Percentiles rank a stretch among this genome's conserved stretches.
Conservation (phyloP, 2,888 invertebrate species). For the Scaptomyza cyrtandrae region DNA sequence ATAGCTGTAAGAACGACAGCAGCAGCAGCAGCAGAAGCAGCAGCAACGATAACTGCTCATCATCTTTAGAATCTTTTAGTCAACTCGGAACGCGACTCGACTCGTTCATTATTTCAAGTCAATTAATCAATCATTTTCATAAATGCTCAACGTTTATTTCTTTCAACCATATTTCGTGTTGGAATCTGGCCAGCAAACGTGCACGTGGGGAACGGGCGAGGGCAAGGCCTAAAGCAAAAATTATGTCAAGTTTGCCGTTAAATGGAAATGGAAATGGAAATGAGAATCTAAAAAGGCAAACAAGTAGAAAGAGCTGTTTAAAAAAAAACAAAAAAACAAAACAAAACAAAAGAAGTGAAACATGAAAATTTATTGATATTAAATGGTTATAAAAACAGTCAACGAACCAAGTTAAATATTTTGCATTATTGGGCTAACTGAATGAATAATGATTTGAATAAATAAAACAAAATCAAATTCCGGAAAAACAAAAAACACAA, state of each 20-base stretch:
- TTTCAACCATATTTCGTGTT: constrained; percentile 21
- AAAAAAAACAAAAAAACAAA: neutral
- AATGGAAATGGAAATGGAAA: constrained; percentile 47
- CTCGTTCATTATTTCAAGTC: constrained; percentile 60
- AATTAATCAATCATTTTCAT: constrained; percentile 78
- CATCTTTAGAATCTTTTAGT: constrained; percentile 15
- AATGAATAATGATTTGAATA: constrained; percentile 43
- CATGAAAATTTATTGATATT: constrained; percentile 27
- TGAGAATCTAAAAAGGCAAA: constrained; percentile 9
- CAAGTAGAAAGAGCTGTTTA: constrained; percentile 11
- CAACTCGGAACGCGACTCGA: neutral
- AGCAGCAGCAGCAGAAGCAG: constrained; percentile 1
- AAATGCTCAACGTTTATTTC: constrained; percentile 49
- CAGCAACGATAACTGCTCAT: constrained; percentile 51
- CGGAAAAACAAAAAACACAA: constrained; percentile 14
- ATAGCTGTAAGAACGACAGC: constrained; percentile 47
- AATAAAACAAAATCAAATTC: constrained; percentile 13
- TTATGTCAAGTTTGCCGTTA: constrained; percentile 51
- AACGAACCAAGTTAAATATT: constrained; percentile 6
- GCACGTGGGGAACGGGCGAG: neutral
- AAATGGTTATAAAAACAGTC: constrained; percentile 2
- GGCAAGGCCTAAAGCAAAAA: constrained; percentile 34
- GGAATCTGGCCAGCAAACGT: neutral
- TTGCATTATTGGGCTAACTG: constrained; percentile 38
- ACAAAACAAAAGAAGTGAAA: neutral